These are phyloP conservation scores for Thinocorus orbignyianus DNA, from an alignment of 2,113 vertebrate species.

Conservation along the genomic window DNA sequence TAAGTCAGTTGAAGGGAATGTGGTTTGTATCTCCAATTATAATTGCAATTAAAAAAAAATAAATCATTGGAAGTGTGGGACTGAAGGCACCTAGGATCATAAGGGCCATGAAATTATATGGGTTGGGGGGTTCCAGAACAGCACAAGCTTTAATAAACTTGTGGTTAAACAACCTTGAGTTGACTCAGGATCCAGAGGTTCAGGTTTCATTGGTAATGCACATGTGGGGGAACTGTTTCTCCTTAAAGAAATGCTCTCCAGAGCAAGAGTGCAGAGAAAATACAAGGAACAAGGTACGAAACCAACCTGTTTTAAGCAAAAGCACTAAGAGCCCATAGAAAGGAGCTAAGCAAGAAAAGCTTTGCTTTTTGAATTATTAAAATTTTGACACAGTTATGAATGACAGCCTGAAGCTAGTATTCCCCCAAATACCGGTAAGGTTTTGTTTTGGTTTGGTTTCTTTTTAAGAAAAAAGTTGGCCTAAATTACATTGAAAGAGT, in stretches of 20 bases:
- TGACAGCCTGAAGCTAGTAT: neutral
- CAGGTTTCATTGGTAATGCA: neutral
- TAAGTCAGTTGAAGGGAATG: neutral
- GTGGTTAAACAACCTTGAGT: neutral
- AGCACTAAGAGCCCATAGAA: neutral
- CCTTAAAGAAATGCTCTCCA: neutral
- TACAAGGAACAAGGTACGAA: neutral
- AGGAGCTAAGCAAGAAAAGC: neutral
- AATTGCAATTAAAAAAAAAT: neutral
- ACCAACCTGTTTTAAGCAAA: neutral
- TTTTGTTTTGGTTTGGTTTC: neutral
- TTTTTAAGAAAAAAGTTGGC: neutral
- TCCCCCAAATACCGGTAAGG: neutral
- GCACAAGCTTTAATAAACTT: neutral
- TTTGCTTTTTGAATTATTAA: neutral
- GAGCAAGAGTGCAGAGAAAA: neutral
- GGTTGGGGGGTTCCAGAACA: neutral
- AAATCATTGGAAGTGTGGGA: neutral
- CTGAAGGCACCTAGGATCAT: neutral
- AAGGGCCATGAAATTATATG: neutral
- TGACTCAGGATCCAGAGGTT: neutral
- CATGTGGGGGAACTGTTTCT: neutral
- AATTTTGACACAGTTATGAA: neutral
- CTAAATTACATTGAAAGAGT: neutral
- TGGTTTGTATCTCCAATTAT: neutral